Evolutionary conservation across 1,140 invertebrate genomes (phyloP), one percentile per base, ranked within the genome.

Genomic region (Eulimnadia texana): DNA sequence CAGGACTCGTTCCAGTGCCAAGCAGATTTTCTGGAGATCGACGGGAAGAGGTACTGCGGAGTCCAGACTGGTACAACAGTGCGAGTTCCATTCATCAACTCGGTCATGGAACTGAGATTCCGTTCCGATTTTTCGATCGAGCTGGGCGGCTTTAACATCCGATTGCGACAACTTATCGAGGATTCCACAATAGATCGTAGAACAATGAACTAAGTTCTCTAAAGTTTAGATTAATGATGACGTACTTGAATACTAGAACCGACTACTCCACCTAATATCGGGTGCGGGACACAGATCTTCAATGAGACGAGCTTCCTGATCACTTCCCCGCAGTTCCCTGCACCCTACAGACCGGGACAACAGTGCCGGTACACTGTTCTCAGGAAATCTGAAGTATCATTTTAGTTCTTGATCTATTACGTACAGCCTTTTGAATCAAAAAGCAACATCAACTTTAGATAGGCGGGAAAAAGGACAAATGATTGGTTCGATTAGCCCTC

Each of bases 281-380:
- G 22, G 1, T 63, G 62, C n/a, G 11, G 10, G n/a, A 59, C 47
- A 3, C 27, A 52, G 25, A 58, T 28, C 3, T 63, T 53, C 57
- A 63, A 51, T 47, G 20, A 59, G 23, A 51, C 62, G 23, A 63
- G 49, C 33, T 63, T 63, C 29, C 24, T 59, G 10, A 58, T 63
- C 16, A 42, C 25, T 22, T 63, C 62, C 16, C 62, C 62, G 13
- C 62, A 63, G 24, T 63, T 58, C 24, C 62, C 62, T 19, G 20
- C 25, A 1, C 47, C 49, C n/a, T 63, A 63, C 22, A 3, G 16
- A 1, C 62, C 62, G 22, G 57, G 56, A 16, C 56, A 59, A 13
- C 56, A 60, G 9, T 63, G 62, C 24, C 58, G 50, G 13, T 63
- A 59, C 50, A 54, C 25, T 53, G 50, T 63, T 13, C 24, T 51